Conservation (phyloP, 92 coral and sea anemone species). For the Bergia sp. region DNA sequence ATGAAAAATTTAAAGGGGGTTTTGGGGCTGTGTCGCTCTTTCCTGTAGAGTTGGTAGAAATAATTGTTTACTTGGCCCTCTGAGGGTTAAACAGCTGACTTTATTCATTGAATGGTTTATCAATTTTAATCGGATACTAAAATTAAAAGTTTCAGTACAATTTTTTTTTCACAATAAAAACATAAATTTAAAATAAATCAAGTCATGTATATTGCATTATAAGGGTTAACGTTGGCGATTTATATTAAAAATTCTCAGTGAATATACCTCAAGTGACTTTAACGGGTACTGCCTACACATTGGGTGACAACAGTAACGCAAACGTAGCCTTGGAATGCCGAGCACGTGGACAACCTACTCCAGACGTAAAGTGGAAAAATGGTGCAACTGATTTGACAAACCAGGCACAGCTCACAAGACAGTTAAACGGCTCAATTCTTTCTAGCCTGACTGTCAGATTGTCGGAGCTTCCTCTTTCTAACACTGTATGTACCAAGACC, state of each 20-base stretch:
- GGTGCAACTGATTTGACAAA: background rate
- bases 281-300: background rate
- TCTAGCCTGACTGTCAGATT: background rate
- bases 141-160: too few relatives aligned
- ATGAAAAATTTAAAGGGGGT: too few relatives aligned
- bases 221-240: background rate
- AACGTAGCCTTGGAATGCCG: background rate
- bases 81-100: too few relatives aligned
- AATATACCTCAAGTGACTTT: background rate
- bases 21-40: too few relatives aligned
- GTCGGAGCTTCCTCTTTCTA: background rate
- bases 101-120: too few relatives aligned
- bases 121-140: too few relatives aligned
- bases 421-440: background rate
- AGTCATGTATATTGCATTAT: too few relatives aligned
- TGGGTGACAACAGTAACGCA: background rate
- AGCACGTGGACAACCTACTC: constrained; percentile 29
- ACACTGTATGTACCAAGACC: background rate
- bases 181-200: too few relatives aligned
- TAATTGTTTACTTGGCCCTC: too few relatives aligned
- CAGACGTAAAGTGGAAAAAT: constrained; percentile 5
- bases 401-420: background rate
- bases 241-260: background rate
- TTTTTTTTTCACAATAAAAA: too few relatives aligned
- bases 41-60: too few relatives aligned